Evolutionary conservation across 2,888 invertebrate genomes (phyloP).

Genomic region (Agriopis aurantiaria): DNA sequence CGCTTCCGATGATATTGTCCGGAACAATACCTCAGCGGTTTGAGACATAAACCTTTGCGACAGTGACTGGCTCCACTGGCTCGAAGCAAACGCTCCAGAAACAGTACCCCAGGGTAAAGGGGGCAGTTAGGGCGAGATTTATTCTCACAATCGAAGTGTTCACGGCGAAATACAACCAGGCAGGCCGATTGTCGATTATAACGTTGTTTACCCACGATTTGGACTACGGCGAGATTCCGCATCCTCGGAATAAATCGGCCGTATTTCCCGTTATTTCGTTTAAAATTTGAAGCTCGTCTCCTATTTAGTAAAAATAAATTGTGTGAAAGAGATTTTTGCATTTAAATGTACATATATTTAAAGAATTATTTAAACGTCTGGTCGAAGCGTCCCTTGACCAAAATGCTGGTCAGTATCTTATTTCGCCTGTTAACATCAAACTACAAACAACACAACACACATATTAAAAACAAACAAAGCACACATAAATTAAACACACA

Average conservation of each 20-base stretch:
- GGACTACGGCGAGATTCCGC: background rate
- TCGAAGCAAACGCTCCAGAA: conserved; percentile 1
- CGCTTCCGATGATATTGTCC: background rate
- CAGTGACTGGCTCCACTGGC: conserved; percentile 2
- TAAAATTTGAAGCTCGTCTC: background rate
- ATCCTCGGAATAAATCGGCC: background rate
- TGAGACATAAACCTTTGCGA: conserved; percentile 4
- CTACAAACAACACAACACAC: too few species aligned
- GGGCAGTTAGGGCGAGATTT: conserved; percentile 21
- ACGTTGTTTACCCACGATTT: conserved; percentile 16
- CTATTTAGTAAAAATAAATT: background rate
- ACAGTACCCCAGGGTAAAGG: conserved; percentile 15
- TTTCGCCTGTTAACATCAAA: too few species aligned
- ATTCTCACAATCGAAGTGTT: conserved; percentile 25
- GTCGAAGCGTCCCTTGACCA: too few species aligned
- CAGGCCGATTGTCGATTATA: conserved; percentile 20
- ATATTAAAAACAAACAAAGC: too few species aligned
- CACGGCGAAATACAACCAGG: conserved; percentile 13
- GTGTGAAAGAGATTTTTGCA: background rate
- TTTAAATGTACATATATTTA: background rate
- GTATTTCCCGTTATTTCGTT: background rate
- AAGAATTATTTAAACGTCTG: too few species aligned
- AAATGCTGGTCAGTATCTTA: too few species aligned
- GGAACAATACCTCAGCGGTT: conserved; percentile 9
- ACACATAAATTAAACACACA: too few species aligned